Base-by-base conservation (phyloP, 2,888 invertebrate species). In the Xestia xanthographa region DNA sequence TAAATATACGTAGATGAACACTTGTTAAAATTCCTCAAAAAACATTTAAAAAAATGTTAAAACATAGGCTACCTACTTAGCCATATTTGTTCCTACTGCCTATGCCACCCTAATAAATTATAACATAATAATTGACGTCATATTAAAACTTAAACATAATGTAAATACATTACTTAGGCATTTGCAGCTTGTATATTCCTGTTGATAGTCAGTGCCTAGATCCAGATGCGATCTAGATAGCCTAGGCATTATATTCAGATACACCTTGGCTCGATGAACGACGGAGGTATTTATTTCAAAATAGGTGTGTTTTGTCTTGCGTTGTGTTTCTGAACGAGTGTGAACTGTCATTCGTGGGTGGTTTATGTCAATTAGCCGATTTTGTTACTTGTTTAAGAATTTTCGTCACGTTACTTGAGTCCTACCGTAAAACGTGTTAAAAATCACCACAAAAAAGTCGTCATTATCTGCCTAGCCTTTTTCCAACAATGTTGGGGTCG, bases 111-210 rank as follows among this genome's bases (percentile, higher is more conserved):
- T 66, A 66, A 82, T 75, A 72, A 69, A 67, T 82, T 63, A 60
- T n/a, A 67, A 83, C 69, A 77, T 29, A 60, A 45, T 83, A 85
- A 86, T 86, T 86, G 83, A 81, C 85, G 29, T 58, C 71, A 78
- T 77, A 83, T 78, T 86, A 75, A 75, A 76, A 75, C 66, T 50
- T 66, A 65, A 84, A 79, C 48, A 66, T 65, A 74, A 77, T 80
- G 77, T 86, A 77, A 77, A 76, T 71, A 78, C 53, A 80, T 75
- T 72, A 80, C 38, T 65, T 38, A 72, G 72, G 67, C 43, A 83
- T 86, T 80, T 80, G 87, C 87, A 87, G 82, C 87, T 86, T 84
- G 86, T 81, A 65, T 50, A 67, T 69, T 66, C 20, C 9, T 69
- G 69, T 71, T 80, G 75, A 74, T 79, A 76, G 74, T 66, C 74